phyloP scores from a whole-genome alignment of 2,888 invertebrate species.

The Adineta ricciae region DNA sequence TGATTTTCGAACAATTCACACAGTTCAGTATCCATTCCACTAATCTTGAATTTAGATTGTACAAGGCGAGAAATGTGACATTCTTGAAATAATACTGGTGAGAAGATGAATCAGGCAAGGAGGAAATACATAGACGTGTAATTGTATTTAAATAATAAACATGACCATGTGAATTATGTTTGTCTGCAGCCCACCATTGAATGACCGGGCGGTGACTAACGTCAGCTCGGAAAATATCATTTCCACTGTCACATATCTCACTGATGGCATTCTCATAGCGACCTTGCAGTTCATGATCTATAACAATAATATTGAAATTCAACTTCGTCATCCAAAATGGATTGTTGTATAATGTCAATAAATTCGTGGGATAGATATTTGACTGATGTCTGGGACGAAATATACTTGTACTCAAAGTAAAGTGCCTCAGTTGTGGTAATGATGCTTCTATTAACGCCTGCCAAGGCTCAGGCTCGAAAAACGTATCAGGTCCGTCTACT shows the following conservation, averaged over 20 bases:
- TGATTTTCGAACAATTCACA: neutral
- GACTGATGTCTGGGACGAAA: neutral
- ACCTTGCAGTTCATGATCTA: neutral
- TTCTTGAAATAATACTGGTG: neutral
- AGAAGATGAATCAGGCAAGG: neutral
- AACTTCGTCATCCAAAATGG: neutral
- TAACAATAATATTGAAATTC: neutral
- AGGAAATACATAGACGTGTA: neutral
- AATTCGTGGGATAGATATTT: neutral
- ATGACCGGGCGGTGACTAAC: neutral
- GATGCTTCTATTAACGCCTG: neutral
- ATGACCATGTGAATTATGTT: neutral
- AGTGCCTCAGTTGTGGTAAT: neutral
- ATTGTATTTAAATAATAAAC: neutral
- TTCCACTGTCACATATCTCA: neutral
- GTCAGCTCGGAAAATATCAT: too few relatives aligned
- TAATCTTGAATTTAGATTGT: neutral
- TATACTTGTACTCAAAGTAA: neutral
- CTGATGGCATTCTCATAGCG: neutral
- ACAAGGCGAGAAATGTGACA: neutral
- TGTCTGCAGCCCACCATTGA: neutral
- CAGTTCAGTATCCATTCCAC: neutral
- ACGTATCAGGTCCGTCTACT: neutral
- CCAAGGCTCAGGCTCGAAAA: neutral
- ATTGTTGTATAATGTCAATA: neutral